These are phyloP conservation scores for Pocillopora grandis DNA, from an alignment of 92 coral and sea anemone genomes.

Conservation along the genomic window DNA sequence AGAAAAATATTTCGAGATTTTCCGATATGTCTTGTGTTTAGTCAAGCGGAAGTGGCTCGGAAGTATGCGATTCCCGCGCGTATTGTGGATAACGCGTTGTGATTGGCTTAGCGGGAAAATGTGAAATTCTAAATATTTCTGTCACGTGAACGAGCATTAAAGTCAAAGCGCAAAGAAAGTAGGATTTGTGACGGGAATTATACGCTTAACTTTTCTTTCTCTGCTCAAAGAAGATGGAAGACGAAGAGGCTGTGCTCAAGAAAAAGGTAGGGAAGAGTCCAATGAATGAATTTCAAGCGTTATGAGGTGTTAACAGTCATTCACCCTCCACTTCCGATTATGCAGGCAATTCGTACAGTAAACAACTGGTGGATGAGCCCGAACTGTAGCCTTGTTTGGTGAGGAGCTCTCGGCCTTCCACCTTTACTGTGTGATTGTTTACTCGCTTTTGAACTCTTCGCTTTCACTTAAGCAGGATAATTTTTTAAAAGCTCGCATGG, in stretches of 20 bases:
- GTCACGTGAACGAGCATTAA: slow-evolving; percentile 60
- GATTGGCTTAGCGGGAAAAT: slow-evolving; percentile 55
- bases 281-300: not conserved
- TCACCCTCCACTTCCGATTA: not conserved
- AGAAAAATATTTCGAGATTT: slow-evolving; percentile 31
- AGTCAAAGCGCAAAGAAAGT: not conserved
- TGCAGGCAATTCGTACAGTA: not conserved
- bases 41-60: slow-evolving; percentile 1
- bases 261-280: slow-evolving; percentile 52
- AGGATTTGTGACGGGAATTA: not conserved
- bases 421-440: slow-evolving; percentile 5
- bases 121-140: slow-evolving; percentile 55
- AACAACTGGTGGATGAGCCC: not conserved
- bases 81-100: slow-evolving; percentile 41
- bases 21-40: slow-evolving; percentile 29
- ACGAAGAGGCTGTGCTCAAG: slow-evolving; percentile 66
- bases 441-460: slow-evolving; percentile 24
- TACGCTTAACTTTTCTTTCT: not conserved
- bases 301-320: not conserved
- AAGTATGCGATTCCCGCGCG: slow-evolving; percentile 32
- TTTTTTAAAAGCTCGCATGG: not conserved
- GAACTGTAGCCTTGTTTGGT: not conserved
- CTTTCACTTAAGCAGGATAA: not conserved
- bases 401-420: not conserved
- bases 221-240: slow-evolving; percentile 48